Evolutionary conservation across 2,888 invertebrate species (phyloP), one percentile per base, ranked within the genome.

Genomic region (Melinaea menophilus): DNA sequence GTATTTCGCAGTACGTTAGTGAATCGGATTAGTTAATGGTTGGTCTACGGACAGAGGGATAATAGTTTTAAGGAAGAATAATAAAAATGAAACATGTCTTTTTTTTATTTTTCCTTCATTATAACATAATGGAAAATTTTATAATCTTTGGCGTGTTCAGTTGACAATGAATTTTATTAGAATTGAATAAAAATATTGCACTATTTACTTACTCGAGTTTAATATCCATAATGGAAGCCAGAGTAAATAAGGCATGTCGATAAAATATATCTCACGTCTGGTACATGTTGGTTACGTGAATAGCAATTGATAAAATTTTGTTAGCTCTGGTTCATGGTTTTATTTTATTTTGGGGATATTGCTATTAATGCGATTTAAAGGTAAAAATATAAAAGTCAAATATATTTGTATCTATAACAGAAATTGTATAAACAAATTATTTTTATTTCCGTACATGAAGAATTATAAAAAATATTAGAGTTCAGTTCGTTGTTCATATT

Each of bases 1-100:
- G 41, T 61, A 61, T 63, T 61, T 47, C 58, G 55, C 46, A 47
- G 63, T 58, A 65, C 67, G 65, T 63, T 63, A 65, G 63, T 13
- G 54, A 65, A 70, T 59, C 67, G 72, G 72, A 73, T 74, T 73
- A 73, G 71, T 71, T 74, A 75, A 75, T 74, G 75, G 72, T 69
- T 69, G 71, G 51, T 41, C 51, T 61, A 63, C 56, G 56, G 56
- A 61, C 59, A 56, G 46, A 35, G 48, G 54, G 41, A 65, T 46
- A 55, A 58, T 57, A 61, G 58, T 55, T 58, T 64, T 47, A 57
- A 51, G 31, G 51, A 33, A 57, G 41, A 57, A 54, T 13, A 57
- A 57, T 54, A 56, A 62, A 57, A 45, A 54, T 51, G 47, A 51
- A 13, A 22, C 35, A 11, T 9, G n/a, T 48, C 37, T 51, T n/a